These are phyloP conservation scores for Taurulus bubalis DNA, from an alignment of 2,113 vertebrate species.

Conservation along the genomic window DNA sequence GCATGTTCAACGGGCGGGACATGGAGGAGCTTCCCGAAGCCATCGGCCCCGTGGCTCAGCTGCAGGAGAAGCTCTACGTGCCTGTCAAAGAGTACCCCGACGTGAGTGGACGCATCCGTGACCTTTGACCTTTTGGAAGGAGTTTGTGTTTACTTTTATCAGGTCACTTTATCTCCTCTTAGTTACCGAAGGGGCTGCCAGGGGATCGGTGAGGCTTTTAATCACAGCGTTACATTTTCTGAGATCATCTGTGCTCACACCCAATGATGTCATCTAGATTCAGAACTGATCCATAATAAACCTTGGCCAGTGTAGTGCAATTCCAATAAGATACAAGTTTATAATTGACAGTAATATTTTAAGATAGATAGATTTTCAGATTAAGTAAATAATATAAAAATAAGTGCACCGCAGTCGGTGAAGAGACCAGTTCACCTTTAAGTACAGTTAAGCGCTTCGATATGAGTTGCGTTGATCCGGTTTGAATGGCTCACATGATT, in stretches of 20 bases:
- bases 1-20: constrained; percentile 93
- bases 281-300: constrained; percentile 44
- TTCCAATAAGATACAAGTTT: constrained; percentile 14
- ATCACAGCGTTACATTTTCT: constrained; percentile 40
- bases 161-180: constrained; percentile 45
- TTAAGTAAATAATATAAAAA: constrained; percentile 41
- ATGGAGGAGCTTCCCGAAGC: constrained; percentile 94
- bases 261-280: constrained; percentile 51
- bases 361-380: background rate
- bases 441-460: constrained; percentile 66
- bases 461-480: constrained; percentile 58
- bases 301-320: background rate
- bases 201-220: constrained; percentile 9
- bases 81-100: constrained; percentile 99
- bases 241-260: constrained; percentile 55
- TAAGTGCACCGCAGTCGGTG: constrained; percentile 13
- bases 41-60: constrained; percentile 95
- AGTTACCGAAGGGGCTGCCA: constrained; percentile 18
- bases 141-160: constrained; percentile 54
- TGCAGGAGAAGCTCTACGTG: constrained; percentile 99
- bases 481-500: constrained; percentile 73
- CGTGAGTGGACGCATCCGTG: constrained; percentile 86
- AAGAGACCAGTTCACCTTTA: constrained; percentile 27
- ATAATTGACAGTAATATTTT: background rate
- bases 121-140: constrained; percentile 51